Evolutionary conservation across 2,797 vertebrate genomes (phyloP).

Genomic region (Carapus acus): DNA sequence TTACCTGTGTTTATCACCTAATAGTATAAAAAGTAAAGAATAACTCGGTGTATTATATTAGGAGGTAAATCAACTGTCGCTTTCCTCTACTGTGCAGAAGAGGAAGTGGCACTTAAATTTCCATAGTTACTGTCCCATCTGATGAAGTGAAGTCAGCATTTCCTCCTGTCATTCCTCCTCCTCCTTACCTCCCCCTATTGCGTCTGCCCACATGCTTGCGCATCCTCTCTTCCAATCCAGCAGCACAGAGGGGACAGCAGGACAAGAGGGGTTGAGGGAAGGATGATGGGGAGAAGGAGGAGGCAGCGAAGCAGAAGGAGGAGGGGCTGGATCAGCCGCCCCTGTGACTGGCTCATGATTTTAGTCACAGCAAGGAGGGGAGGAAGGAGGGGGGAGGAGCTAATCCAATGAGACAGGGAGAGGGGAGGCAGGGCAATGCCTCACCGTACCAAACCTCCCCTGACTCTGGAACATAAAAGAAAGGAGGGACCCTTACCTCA

Average conservation of each 20-base stretch:
- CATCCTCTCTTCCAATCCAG: slow-evolving; percentile 59
- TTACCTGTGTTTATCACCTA: no score
- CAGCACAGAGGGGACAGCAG: slow-evolving; percentile 7
- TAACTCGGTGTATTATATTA: no score
- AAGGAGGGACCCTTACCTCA: slow-evolving; percentile 49
- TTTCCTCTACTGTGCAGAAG: no score
- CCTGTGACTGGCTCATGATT: slow-evolving; percentile 55
- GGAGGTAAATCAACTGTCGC: no score
- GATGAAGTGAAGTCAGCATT: no score
- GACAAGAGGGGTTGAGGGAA: no score
- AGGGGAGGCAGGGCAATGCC: slow-evolving; percentile 67
- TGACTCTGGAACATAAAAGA: slow-evolving; percentile 51
- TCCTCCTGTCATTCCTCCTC: no score
- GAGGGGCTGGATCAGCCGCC: slow-evolving; percentile 58
- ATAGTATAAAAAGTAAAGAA: no score
- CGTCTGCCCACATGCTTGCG: slow-evolving; percentile 36
- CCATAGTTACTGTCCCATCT: no score
- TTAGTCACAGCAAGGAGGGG: slow-evolving; percentile 71
- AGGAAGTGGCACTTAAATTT: no score
- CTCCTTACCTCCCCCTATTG: slow-evolving; percentile 6
- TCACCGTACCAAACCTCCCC: slow-evolving; percentile 52
- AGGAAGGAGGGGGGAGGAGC: slow-evolving; percentile 55
- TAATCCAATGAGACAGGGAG: slow-evolving; percentile 72
- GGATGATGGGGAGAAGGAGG: not conserved
- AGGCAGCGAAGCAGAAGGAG: slow-evolving; percentile 9